phyloP scores from a whole-genome alignment of 2,797 vertebrate genomes.

The Sebastes paucispinis region DNA sequence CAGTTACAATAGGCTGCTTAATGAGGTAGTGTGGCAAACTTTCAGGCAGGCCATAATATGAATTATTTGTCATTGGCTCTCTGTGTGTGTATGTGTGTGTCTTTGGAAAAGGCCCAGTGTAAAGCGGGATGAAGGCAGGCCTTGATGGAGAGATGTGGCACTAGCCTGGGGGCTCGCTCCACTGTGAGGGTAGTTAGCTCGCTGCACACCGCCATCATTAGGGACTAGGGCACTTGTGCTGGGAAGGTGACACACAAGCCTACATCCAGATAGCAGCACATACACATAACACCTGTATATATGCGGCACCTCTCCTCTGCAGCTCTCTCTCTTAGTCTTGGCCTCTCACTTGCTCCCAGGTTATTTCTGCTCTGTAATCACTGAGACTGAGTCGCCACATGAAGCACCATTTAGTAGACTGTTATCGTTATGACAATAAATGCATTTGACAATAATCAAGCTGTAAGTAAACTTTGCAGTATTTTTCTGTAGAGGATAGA shows the following conservation, averaged over 20 bases:
- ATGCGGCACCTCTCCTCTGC: conserved; percentile 32
- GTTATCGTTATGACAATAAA: background rate
- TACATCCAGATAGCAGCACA: conserved; percentile 60
- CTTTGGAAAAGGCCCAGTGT: conserved; percentile 81
- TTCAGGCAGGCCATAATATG: conserved; percentile 83
- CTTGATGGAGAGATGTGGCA: conserved; percentile 87
- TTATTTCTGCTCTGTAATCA: conserved; percentile 29
- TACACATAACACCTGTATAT: conserved; percentile 71
- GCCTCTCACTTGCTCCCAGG: conserved; percentile 31
- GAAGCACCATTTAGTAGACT: background rate
- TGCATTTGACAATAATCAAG: background rate
- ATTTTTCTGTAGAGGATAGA: background rate
- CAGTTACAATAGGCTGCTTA: conserved; percentile 79
- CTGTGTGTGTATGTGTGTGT: conserved; percentile 69
- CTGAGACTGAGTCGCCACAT: conserved; percentile 4
- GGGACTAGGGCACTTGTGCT: conserved; percentile 77
- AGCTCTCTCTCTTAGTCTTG: conserved; percentile 9
- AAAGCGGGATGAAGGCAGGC: conserved; percentile 85
- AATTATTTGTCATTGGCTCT: conserved; percentile 84
- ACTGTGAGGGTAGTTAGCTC: conserved; percentile 85
- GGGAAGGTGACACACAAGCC: conserved; percentile 77
- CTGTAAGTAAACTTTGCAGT: background rate
- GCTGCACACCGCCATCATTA: conserved; percentile 86
- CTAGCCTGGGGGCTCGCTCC: conserved; percentile 86
- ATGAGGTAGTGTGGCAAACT: conserved; percentile 83